Evolutionary conservation across 2,888 invertebrate genomes (phyloP).

Genomic region (Chesias legatella): DNA sequence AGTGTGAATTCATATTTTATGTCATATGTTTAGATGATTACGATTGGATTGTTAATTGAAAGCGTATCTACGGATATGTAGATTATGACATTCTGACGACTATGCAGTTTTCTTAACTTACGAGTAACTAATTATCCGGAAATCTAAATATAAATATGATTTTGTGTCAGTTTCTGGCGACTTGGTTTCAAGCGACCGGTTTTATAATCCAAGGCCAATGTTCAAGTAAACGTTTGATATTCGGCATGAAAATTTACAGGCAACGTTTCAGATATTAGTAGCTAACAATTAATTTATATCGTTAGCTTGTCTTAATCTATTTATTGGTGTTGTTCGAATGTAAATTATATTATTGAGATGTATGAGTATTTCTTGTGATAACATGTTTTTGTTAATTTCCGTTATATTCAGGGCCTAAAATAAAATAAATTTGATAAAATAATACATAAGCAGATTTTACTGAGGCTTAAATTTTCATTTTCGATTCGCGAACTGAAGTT

Average conservation of each 20-base stretch:
- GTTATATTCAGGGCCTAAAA: slow-evolving; percentile 13
- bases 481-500: slow-evolving; percentile 1
- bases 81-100: slow-evolving; percentile 27
- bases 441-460: too few relatives aligned
- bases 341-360: slow-evolving; percentile 40
- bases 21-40: slow-evolving; percentile 12
- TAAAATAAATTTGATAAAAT: neutral
- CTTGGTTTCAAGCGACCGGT: too few relatives aligned
- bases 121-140: too few relatives aligned
- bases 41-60: slow-evolving; percentile 11
- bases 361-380: slow-evolving; percentile 41
- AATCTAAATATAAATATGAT: too few relatives aligned
- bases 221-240: too few relatives aligned
- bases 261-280: too few relatives aligned
- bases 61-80: slow-evolving; percentile 24
- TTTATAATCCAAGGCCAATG: too few relatives aligned
- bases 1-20: slow-evolving; percentile 12
- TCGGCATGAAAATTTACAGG: too few relatives aligned
- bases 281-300: neutral
- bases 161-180: too few relatives aligned
- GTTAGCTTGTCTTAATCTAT: slow-evolving; percentile 21
- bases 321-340: slow-evolving; percentile 43
- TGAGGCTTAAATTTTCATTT: too few relatives aligned
- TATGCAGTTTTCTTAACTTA: slow-evolving; percentile 25
- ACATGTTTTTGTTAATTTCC: slow-evolving; percentile 23